Conservation (phyloP, 2,797 vertebrate species). For the Gadopsis marmoratus region DNA sequence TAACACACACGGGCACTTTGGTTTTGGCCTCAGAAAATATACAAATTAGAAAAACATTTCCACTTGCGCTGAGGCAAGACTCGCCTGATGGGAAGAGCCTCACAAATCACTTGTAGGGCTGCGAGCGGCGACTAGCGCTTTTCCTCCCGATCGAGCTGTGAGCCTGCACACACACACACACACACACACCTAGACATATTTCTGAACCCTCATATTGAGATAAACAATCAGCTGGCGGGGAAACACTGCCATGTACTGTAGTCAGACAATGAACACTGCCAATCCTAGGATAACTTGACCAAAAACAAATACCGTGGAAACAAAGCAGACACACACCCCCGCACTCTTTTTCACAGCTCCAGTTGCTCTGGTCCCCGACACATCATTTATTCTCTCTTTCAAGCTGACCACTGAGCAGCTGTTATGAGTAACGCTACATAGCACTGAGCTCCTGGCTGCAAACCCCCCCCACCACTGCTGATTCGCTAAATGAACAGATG, state of each 20-base stretch:
- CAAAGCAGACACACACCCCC: slow-evolving; percentile 62
- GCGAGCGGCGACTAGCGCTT: slow-evolving; percentile 25
- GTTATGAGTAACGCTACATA: slow-evolving; percentile 76
- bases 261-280: slow-evolving; percentile 37
- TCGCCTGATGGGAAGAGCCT: slow-evolving; percentile 62
- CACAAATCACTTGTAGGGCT: slow-evolving; percentile 50
- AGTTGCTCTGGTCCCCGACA: slow-evolving; percentile 47
- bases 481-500: slow-evolving; percentile 69
- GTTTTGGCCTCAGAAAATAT: slow-evolving; percentile 82
- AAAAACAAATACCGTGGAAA: slow-evolving; percentile 60
- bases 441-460: slow-evolving; percentile 62
- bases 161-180: not conserved
- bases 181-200: not conserved
- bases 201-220: slow-evolving; percentile 7
- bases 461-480: no score
- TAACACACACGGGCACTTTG: slow-evolving; percentile 78
- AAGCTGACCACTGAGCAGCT: slow-evolving; percentile 61
- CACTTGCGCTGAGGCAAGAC: slow-evolving; percentile 69
- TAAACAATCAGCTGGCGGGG: slow-evolving; percentile 39
- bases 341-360: slow-evolving; percentile 26
- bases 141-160: slow-evolving; percentile 8
- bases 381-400: slow-evolving; percentile 65
- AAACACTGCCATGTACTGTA: slow-evolving; percentile 29
- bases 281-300: slow-evolving; percentile 34
- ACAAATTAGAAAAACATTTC: slow-evolving; percentile 86